Conservation (phyloP, 2,797 vertebrate species). For the Rhinophrynus dorsalis region DNA sequence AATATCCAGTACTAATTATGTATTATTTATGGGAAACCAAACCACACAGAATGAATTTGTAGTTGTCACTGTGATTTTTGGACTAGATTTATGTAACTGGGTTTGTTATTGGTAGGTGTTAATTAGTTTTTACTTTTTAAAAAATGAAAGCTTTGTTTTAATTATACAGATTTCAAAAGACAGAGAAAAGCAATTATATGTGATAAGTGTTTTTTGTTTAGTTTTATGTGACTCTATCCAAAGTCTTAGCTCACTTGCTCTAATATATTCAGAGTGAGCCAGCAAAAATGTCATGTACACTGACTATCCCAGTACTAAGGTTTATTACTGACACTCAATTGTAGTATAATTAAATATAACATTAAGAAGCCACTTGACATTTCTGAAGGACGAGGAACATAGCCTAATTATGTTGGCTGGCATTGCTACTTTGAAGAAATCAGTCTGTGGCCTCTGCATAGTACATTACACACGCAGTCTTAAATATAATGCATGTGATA, state of each 20-base stretch:
- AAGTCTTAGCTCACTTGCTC: too few relatives aligned
- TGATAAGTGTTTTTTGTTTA: too few relatives aligned
- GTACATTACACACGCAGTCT: too few relatives aligned
- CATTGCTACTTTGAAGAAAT: neutral
- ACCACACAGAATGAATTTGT: too few relatives aligned
- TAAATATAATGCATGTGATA: neutral
- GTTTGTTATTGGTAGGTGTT: too few relatives aligned
- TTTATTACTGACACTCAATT: neutral
- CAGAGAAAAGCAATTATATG: neutral
- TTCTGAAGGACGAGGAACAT: neutral
- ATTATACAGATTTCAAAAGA: neutral
- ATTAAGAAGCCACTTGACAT: neutral
- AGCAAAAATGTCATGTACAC: neutral
- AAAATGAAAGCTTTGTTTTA: too few relatives aligned
- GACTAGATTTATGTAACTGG: too few relatives aligned
- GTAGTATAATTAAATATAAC: conserved; percentile 1
- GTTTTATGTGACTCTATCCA: too few relatives aligned
- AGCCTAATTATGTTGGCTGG: neutral
- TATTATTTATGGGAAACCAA: too few relatives aligned
- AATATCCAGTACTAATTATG: too few relatives aligned
- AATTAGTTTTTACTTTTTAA: too few relatives aligned
- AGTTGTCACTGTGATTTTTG: too few relatives aligned
- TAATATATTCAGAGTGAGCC: neutral
- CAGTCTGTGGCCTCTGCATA: neutral
- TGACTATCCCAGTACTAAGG: neutral